Conservation (phyloP, 2,113 vertebrate species). For the Rissa tridactyla region DNA sequence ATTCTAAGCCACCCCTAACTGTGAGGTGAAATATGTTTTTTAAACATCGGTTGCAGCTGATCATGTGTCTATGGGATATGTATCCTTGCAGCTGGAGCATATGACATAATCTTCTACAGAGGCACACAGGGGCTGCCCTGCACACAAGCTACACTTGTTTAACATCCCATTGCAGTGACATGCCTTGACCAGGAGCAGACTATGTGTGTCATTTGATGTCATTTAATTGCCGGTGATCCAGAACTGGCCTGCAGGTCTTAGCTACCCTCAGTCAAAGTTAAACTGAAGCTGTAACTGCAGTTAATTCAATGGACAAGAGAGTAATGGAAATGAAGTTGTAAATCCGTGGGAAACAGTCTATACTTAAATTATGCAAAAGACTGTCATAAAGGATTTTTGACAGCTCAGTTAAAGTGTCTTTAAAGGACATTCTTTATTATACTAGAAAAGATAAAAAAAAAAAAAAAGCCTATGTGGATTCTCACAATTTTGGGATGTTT, state of each 20-base stretch:
- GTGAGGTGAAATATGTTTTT: background rate
- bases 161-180: background rate
- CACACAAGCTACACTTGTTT: background rate
- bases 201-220: accelerated
- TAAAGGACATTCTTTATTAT: background rate
- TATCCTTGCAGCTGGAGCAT: background rate
- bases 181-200: background rate
- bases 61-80: background rate
- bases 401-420: background rate
- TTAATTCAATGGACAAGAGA: background rate
- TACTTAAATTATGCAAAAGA: background rate
- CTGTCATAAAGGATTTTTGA: background rate
- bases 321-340: background rate
- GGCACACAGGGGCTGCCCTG: background rate
- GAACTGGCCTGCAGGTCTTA: background rate
- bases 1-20: background rate
- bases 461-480: accelerated
- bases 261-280: background rate
- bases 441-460: background rate
- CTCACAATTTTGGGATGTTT: background rate
- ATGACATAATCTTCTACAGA: background rate
- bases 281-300: background rate
- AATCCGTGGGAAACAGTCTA: background rate
- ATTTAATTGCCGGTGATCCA: background rate
- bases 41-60: background rate